Conservation (phyloP, 2,113 vertebrate species). For the Argyrosomus japonicus region DNA sequence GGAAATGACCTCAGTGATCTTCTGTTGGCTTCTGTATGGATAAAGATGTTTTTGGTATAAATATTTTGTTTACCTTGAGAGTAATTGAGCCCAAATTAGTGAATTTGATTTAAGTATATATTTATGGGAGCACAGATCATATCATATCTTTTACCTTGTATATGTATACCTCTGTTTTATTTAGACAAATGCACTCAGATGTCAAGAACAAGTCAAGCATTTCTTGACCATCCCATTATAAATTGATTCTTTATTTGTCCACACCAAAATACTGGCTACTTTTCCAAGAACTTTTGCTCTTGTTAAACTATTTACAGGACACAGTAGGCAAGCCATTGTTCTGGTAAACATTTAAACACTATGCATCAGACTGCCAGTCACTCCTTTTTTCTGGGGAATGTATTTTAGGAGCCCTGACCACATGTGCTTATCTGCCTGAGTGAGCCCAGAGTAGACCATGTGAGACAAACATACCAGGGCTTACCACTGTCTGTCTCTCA, state of each 20-base stretch:
- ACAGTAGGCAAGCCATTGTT: slow-evolving; percentile 72
- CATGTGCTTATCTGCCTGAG: slow-evolving; percentile 80
- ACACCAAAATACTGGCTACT: slow-evolving; percentile 10
- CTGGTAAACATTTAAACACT: slow-evolving; percentile 70
- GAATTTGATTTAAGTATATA: background rate
- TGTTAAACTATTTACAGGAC: slow-evolving; percentile 65
- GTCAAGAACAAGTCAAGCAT: slow-evolving; percentile 4
- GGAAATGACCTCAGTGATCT: slow-evolving; percentile 34
- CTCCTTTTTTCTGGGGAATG: slow-evolving; percentile 79
- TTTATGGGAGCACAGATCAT: background rate
- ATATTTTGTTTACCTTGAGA: background rate
- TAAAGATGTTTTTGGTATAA: background rate
- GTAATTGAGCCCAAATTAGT: background rate
- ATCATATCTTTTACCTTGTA: background rate
- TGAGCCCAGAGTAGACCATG: slow-evolving; percentile 74
- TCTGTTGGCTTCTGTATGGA: slow-evolving; percentile 17
- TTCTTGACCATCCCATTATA: slow-evolving; percentile 3
- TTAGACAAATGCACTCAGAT: background rate
- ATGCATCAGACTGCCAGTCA: slow-evolving; percentile 61
- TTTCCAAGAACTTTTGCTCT: slow-evolving; percentile 59
- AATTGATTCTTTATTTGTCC: background rate
- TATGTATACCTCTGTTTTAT: background rate
- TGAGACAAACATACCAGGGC: slow-evolving; percentile 74
- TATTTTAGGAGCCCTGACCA: slow-evolving; percentile 81
- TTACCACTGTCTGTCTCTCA: slow-evolving; percentile 65